Evolutionary conservation across 1,140 invertebrate species (phyloP), one percentile per base, ranked within the genome.

Genomic region (Meloidogyne exigua): DNA sequence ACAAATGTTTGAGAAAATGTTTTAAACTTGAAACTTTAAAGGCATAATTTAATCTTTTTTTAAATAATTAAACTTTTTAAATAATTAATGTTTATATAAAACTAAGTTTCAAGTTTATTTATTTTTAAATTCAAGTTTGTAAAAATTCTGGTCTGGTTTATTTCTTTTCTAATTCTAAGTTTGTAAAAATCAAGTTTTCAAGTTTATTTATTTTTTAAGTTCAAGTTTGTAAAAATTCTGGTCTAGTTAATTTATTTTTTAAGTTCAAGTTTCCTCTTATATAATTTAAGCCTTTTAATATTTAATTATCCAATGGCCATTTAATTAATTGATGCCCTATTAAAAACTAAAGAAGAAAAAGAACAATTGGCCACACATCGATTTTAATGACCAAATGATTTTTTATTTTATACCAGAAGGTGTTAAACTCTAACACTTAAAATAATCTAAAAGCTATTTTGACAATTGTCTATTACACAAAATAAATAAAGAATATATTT

Each of bases 321-420:
- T 57, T 57, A 57, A 57, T 57, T 57, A 57, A 57, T 57, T 57
- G n/a, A n/a, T 57, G 18, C 1, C 4, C 49, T 57, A 57, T 57
- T 57, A 57, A 57, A 57, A 57, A 57, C n/a, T 4, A n/a, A 49
- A 57, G 5, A n/a, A 7, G 18, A n/a, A 57, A 49, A 49, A 49
- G 18, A 10, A 57, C 49, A 57, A n/a, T 57, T 57, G 49, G 18
- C 49, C 49, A 57, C 18, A 18, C 49, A 57, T 57, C 49, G 49
- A 57, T 57, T 57, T 57, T 57, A 21, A n/a, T 57, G 49, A 57
- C 49, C 49, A 57, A 57, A 57, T 57, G 49, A 57, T 57, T 57
- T 57, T 57, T 57, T n/a, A n/a, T n/a, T 57, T 49, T 57, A 39
- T 7, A n/a, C 18, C 18, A n/a, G 18, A n/a, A 57, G 49, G 49